Evolutionary conservation across 2,888 invertebrate species (phyloP), one percentile per base, ranked within the genome.

Genomic region (Liposcelis brunnea): DNA sequence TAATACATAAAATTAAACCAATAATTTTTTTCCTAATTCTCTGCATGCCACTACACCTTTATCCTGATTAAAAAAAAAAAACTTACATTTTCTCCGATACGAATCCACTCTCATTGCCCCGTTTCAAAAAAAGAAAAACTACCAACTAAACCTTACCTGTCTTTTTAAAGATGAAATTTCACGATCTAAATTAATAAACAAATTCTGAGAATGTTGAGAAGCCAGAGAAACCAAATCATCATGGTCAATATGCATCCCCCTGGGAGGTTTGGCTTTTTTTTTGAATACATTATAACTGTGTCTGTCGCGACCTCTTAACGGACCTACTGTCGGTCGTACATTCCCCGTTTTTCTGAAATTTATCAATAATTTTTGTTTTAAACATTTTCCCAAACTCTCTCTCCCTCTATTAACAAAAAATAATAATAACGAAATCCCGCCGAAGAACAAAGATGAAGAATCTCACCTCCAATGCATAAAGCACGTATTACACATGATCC

Each of bases 211-310:
- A 48, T 80, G 76, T 55, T 78, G 79, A 52, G 80, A 78, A 50
- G 91, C 91, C 73, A 95, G 78, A 56, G 85, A 79, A 55, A 87
- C 81, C 64, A 95, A 75, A 72, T 94, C 94, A 67, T 94, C 94
- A 68, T 91, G 86, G 74, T 90, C 91, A 69, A 95, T 85, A 72
- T 89, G 87, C 82, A 95, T 91, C 67, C 94, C 94, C 58, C 85
- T 81, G 50, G 94, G 94, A 58, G 94, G 85, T 63, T 86, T 85
- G 61, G 90, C 80, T 58, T 73, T 70, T n/a, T 18, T 40, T 40
- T 40, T 40, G n/a, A 40, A 19, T 21, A 16, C 16, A 59, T 69
- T 67, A 31, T 58, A 54, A 36, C 52, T 52, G 43, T 55, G 55
- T 55, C 74, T 52, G 44, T 55, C 54, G n/a, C 56, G 52, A 12